Conservation (phyloP, 2,113 vertebrate species). For the Ia io region DNA sequence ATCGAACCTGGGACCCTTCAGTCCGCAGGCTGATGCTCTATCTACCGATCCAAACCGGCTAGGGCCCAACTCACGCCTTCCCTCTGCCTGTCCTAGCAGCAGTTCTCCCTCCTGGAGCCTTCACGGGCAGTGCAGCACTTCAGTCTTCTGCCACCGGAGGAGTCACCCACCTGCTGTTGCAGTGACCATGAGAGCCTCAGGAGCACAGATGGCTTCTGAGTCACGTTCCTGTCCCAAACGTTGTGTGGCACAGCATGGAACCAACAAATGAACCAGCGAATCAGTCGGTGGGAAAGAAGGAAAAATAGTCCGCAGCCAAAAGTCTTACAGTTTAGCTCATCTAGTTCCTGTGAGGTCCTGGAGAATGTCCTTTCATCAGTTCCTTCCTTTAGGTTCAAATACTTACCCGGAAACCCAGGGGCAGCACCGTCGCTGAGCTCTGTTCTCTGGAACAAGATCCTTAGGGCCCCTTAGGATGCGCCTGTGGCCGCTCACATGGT, state of each 20-base stretch:
- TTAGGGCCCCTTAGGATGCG: not conserved
- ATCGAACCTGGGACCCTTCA: no score
- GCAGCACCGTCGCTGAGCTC: not conserved
- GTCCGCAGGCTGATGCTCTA: no score
- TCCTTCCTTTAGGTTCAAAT: not conserved
- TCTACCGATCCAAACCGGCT: no score
- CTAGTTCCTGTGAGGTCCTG: not conserved
- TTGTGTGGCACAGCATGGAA: rapidly evolving
- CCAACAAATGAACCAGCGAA: not conserved
- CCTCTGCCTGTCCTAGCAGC: not conserved
- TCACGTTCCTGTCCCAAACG: not conserved
- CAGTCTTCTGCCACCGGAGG: not conserved
- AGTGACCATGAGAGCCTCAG: not conserved
- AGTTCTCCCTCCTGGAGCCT: not conserved
- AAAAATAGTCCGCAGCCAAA: not conserved
- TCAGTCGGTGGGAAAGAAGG: not conserved
- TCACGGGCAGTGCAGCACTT: not conserved
- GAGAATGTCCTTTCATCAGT: no score
- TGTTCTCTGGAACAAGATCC: not conserved
- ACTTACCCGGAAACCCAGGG: not conserved
- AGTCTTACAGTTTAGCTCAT: not conserved
- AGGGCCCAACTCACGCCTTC: no score
- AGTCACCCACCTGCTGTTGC: not conserved
- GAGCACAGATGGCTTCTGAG: not conserved
- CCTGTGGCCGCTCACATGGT: rapidly evolving